A percentile compares a stretch with the other conserved stretches of the same genome.
phyloP scores from a whole-genome alignment of 2,797 vertebrate genomes.

The Anabas testudineus region DNA sequence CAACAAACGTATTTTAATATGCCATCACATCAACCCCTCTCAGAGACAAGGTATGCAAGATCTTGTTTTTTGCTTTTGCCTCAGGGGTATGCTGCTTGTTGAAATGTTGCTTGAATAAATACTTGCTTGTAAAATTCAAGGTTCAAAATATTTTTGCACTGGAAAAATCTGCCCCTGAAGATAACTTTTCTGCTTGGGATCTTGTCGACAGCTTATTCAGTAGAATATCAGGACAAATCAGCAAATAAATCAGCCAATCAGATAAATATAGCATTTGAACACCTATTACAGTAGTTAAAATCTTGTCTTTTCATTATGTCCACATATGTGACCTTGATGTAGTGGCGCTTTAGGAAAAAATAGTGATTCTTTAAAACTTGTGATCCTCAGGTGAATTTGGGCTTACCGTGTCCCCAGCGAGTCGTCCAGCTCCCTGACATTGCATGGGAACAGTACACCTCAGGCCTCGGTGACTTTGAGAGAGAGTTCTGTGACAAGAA shows the following conservation, averaged over 20 bases:
- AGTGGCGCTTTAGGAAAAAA: no score
- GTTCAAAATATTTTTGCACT: not conserved
- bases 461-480: constrained; percentile 95
- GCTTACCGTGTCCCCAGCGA: constrained; percentile 94
- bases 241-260: not conserved
- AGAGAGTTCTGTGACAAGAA: constrained; percentile 96
- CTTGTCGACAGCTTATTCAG: not conserved
- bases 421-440: constrained; percentile 97
- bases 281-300: not conserved
- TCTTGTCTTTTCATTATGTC: no score
- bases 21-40: not conserved
- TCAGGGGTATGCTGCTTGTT: constrained; percentile 13
- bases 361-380: not conserved
- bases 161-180: not conserved
- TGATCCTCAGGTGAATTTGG: constrained; percentile 88
- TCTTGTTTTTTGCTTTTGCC: constrained; percentile 16
- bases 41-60: not conserved
- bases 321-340: no score
- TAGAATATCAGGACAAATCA: not conserved
- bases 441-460: constrained; percentile 98
- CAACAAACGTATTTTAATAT: not conserved
- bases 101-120: constrained; percentile 27
- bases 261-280: not conserved
- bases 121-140: constrained; percentile 31
- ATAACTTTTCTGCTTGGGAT: not conserved